Evolutionary conservation across 2,797 vertebrate genomes (phyloP).

Genomic region (Eidolon dupreanum): DNA sequence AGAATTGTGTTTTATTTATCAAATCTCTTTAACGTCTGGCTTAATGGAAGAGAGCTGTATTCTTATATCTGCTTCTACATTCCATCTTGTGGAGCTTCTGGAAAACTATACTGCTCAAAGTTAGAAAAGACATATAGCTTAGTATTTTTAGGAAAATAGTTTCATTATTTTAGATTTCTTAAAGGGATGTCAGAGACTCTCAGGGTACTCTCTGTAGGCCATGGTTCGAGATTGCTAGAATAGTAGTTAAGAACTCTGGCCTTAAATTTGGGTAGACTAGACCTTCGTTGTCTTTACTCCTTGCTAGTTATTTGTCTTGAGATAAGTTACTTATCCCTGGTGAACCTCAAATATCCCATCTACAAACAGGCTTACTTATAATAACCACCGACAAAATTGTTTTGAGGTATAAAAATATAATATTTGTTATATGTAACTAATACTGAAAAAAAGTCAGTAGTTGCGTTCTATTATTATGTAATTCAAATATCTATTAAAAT

Average conservation of each 20-base stretch:
- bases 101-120: neutral
- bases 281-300: neutral
- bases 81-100: neutral
- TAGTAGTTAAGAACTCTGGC: neutral
- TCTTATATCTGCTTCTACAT: neutral
- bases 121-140: neutral
- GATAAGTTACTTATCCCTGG: too few relatives aligned
- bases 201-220: neutral
- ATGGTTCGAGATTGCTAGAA: neutral
- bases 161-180: neutral
- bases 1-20: neutral
- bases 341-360: neutral
- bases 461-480: neutral
- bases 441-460: neutral
- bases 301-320: neutral
- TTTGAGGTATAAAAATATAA: neutral
- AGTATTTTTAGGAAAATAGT: neutral
- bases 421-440: neutral
- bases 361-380: neutral
- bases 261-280: neutral
- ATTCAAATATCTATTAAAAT: neutral
- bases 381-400: neutral
- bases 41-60: neutral
- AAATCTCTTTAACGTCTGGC: neutral
- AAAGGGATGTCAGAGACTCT: neutral